Conservation (phyloP, 2,888 invertebrate genomes). For the Galeruca laticollis region DNA sequence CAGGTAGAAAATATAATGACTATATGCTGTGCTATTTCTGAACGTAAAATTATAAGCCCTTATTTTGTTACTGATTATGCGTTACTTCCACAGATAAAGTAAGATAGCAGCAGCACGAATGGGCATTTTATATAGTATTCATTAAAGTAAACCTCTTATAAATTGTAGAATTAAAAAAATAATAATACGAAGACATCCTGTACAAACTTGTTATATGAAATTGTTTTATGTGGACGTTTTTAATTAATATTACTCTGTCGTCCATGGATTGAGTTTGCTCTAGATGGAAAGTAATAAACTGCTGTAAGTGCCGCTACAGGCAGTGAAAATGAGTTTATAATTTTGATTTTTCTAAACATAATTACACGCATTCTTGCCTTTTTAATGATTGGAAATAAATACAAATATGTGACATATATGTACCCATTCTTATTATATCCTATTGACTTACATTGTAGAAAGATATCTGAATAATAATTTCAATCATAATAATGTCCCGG, state of each 20-base stretch:
- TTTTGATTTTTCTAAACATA: constrained; percentile 25
- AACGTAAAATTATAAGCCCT: not conserved
- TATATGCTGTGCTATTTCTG: not conserved
- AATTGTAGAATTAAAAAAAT: not conserved
- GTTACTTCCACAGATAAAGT: too few relatives aligned
- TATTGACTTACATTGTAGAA: constrained; percentile 27
- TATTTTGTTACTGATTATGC: not conserved
- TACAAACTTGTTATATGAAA: not conserved
- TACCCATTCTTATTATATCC: constrained; percentile 21
- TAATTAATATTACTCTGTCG: constrained; percentile 24
- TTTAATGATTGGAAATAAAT: constrained; percentile 8
- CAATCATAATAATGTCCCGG: too few relatives aligned
- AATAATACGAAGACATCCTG: not conserved
- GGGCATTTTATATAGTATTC: not conserved
- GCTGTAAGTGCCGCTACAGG: constrained; percentile 19
- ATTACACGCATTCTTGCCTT: constrained; percentile 27
- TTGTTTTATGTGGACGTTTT: constrained; percentile 1
- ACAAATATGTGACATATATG: constrained; percentile 12
- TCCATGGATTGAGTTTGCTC: constrained; percentile 8
- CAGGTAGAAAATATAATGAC: too few relatives aligned
- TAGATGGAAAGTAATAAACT: constrained; percentile 29
- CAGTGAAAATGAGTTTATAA: constrained; percentile 31
- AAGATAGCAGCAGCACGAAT: too few relatives aligned
- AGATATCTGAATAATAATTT: too few relatives aligned
- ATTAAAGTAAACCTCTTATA: not conserved